A percentile compares a stretch with the other conserved stretches of the same genome.
Conservation (phyloP, 2,888 invertebrate species). For the Dichetophora obliterata region DNA sequence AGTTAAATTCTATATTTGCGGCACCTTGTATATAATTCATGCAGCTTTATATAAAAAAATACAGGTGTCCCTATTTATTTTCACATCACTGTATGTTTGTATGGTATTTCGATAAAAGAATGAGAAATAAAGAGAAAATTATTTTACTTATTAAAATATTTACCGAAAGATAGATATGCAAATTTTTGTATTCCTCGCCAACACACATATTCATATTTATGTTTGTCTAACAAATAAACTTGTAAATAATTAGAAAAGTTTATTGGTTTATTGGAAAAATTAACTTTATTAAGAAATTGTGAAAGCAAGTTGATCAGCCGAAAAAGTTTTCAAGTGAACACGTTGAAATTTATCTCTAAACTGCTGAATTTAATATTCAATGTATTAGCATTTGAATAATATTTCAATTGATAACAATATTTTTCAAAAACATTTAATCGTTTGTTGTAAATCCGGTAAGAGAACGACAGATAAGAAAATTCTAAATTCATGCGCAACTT, state of each 20-base stretch:
- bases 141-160: too few species aligned
- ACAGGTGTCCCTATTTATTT: too few species aligned
- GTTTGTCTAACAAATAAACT: neutral
- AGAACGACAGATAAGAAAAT: too few species aligned
- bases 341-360: conserved; percentile 6
- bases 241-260: neutral
- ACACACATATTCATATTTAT: conserved; percentile 54
- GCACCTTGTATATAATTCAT: too few species aligned
- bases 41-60: too few species aligned
- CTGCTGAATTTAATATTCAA: neutral
- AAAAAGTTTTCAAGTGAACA: neutral
- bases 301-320: neutral
- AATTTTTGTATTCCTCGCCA: conserved; percentile 61
- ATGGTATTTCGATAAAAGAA: too few species aligned
- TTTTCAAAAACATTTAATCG: conserved; percentile 6
- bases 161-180: conserved; percentile 64
- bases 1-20: too few species aligned
- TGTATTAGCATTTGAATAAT: neutral
- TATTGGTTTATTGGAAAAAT: neutral
- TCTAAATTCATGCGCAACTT: too few species aligned
- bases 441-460: too few species aligned
- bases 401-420: conserved; percentile 5
- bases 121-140: too few species aligned
- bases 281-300: neutral
- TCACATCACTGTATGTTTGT: too few species aligned